Base-by-base conservation (phyloP, 2,113 vertebrate genomes). In the Erythrocercus mccallii region DNA sequence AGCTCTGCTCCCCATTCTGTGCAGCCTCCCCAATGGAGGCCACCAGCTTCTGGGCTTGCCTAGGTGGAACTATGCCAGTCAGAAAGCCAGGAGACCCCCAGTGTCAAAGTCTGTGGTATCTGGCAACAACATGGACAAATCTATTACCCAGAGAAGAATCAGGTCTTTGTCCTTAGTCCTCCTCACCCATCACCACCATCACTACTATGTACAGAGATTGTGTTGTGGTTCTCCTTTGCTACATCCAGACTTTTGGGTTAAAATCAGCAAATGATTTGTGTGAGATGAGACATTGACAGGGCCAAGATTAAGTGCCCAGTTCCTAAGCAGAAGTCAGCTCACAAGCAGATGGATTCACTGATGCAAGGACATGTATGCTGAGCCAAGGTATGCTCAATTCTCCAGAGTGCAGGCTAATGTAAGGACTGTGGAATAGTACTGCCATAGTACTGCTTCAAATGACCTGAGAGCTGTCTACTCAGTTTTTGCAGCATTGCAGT, bases 391-490 rank as follows among this genome's bases (percentile, higher is more conserved):
- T 21, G 21, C 35, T 90, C 57, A 37, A 10, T 31, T 82, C 44
- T 60, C 18, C 18, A 9, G 6, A 38, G 47, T 42, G 58, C 0
- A 10, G 19, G 40, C 58, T 82, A 38, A 47, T 71, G 78, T 30
- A 86, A 77, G 60, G 27, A 38, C 37, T 8, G 11, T 15, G 16
- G 42, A 4, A n/a, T 35, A 70, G 11, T 17, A n/a, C n/a, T n/a
- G n/a, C n/a, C 15, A 1, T 2, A 37, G 15, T 0, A 1, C 45
- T 42, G 24, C 37, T 71, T 25, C 57, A 57, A 21, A 66, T 22
- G 21, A 58, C 21, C 38, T 30, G 15, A 57, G 37, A 58, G 18
- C 51, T 54, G 27, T 31, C 35, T 8, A 4, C 5, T 24, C 53
- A 5, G 48, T 37, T 35, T 72, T 28, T 5, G 5, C 53, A 45